phyloP scores from a whole-genome alignment of 2,113 vertebrate species.

The Eptatretus burgeri region DNA sequence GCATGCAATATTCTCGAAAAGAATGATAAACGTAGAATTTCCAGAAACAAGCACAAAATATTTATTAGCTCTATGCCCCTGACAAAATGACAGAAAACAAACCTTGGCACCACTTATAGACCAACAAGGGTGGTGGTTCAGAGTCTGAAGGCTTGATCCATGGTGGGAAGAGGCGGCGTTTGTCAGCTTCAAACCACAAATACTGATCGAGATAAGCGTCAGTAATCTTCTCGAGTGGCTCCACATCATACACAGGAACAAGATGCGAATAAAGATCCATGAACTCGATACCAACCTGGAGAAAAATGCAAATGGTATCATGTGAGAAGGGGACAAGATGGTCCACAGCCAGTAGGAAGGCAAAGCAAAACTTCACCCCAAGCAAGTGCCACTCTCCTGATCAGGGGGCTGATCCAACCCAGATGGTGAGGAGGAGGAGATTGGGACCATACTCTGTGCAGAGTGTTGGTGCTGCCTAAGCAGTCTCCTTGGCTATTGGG shows the following conservation, averaged over 20 bases:
- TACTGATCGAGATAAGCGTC: slow-evolving; percentile 96
- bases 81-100: slow-evolving; percentile 10
- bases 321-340: too few species aligned
- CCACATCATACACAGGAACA: slow-evolving; percentile 86
- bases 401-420: too few species aligned
- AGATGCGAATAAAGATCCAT: slow-evolving; percentile 97
- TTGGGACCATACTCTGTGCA: too few species aligned
- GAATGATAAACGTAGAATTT: background rate
- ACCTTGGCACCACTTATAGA: slow-evolving; percentile 99
- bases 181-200: slow-evolving; percentile 93
- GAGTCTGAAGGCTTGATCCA: slow-evolving; percentile 99
- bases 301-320: background rate
- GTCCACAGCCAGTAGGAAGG: too few species aligned
- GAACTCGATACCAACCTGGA: slow-evolving; percentile 90
- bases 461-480: too few species aligned
- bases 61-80: too few species aligned
- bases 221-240: slow-evolving; percentile 91
- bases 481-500: too few species aligned
- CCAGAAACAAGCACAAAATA: background rate
- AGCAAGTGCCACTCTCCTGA: too few species aligned
- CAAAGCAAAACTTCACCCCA: too few species aligned
- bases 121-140: slow-evolving; percentile 67
- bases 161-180: slow-evolving; percentile 68
- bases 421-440: too few species aligned
- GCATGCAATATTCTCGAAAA: background rate